Evolutionary conservation across 2,113 vertebrate species (phyloP).

Genomic region (Beaufortia kweichowensis): DNA sequence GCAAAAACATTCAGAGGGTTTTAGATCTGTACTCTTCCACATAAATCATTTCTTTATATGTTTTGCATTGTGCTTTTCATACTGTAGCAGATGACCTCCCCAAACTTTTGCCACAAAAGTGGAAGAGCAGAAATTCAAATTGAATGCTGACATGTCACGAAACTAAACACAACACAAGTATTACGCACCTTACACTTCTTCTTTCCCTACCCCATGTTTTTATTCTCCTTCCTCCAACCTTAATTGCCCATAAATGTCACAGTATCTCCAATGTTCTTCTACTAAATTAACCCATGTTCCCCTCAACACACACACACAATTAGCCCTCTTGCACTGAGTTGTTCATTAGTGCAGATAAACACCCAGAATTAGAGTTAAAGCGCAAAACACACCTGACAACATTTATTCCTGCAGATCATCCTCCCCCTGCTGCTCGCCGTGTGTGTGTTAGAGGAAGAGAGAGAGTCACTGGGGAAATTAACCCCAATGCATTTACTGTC

Average conservation of each 20-base stretch:
- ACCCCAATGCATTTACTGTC: constrained; percentile 34
- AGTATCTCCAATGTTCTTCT: constrained; percentile 33
- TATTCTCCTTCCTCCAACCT: background rate
- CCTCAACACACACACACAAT: constrained; percentile 34
- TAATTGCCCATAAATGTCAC: constrained; percentile 56
- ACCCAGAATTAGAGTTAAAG: constrained; percentile 51
- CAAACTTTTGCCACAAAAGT: too few relatives aligned
- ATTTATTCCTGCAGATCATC: constrained; percentile 38
- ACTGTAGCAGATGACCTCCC: too few relatives aligned
- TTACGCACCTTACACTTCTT: background rate
- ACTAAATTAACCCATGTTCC: constrained; percentile 47
- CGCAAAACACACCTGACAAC: constrained; percentile 49
- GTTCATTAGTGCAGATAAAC: constrained; percentile 55
- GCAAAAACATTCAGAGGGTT: too few relatives aligned
- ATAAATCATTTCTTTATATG: too few relatives aligned
- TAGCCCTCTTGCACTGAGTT: constrained; percentile 40
- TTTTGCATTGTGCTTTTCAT: too few relatives aligned
- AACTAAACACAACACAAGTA: background rate
- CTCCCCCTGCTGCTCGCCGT: background rate
- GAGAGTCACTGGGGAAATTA: constrained; percentile 52
- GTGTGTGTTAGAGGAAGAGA: constrained; percentile 30
- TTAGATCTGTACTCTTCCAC: too few relatives aligned
- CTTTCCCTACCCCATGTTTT: background rate
- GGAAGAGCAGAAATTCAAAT: too few relatives aligned
- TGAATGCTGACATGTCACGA: too few relatives aligned